Evolutionary conservation across 2,888 invertebrate species (phyloP).

Genomic region (Sphaeridia pumilis): DNA sequence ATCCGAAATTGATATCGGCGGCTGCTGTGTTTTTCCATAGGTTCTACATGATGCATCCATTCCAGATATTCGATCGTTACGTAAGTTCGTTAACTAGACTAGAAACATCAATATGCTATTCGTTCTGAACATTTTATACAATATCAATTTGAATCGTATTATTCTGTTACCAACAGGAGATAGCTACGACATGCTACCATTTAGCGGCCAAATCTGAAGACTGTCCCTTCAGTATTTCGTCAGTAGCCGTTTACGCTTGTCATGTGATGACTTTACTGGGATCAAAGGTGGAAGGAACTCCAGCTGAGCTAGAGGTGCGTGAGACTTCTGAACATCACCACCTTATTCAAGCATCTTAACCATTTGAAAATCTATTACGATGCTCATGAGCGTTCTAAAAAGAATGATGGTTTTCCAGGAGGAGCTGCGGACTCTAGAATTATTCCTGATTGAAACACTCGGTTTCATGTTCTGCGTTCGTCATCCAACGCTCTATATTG

Average conservation of each 20-base stretch:
- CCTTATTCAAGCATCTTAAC: background rate
- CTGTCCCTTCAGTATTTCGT: background rate
- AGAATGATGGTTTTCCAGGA: conserved; percentile 4
- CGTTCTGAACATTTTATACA: background rate
- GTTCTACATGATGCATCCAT: conserved; percentile 25
- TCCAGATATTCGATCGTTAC: conserved; percentile 23
- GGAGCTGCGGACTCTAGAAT: conserved; percentile 8
- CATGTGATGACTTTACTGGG: background rate
- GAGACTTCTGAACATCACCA: background rate
- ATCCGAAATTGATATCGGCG: conserved; percentile 6
- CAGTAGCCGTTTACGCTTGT: background rate
- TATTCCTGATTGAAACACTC: conserved; percentile 6
- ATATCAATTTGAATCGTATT: background rate
- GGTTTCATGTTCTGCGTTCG: conserved; percentile 8
- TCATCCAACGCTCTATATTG: conserved; percentile 9
- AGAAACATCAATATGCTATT: too few species aligned
- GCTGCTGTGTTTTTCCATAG: conserved; percentile 23
- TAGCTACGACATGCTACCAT: conserved; percentile 5
- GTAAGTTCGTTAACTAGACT: conserved; percentile 14
- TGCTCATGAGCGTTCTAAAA: background rate
- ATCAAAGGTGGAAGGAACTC: too few species aligned
- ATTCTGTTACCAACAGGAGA: conserved; percentile 5
- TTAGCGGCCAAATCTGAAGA: conserved; percentile 13
- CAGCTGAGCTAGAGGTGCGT: background rate
- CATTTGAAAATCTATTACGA: background rate